Base-by-base conservation (phyloP, 2,888 invertebrate species). In the Aspidiotus destructor region DNA sequence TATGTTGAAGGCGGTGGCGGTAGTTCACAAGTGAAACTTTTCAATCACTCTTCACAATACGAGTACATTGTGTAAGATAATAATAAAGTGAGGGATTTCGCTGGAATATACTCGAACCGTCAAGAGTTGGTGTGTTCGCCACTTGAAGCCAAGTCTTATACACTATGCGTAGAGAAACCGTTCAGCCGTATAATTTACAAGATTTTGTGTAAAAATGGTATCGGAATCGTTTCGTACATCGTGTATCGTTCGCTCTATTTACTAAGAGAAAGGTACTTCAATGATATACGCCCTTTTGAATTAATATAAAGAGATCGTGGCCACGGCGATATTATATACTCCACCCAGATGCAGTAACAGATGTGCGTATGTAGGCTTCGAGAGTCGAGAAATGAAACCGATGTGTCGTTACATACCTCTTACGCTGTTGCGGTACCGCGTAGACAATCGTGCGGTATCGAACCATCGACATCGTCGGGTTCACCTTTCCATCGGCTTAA, bases 261-360 rank as follows among this genome's bases (percentile, higher is more conserved):
- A 58, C 58, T 13, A 17, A 16, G 58, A 58, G 8, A 57, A 54
- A 41, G 64, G 57, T 57, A 65, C 65, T 65, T 42, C 58, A 65
- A 58, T 58, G n/a, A 17, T 52, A 41, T 41, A 57, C 65, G 65
- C 65, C 58, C 65, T 65, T 57, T 65, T 65, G 65, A 65, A 65
- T 65, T 65, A 41, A 58, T 44, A 65, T 65, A 65, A 65, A 65
- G 28, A 65, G 65, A 65, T 57, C 48, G 41, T 40, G 52, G 62
- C 48, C 62, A 48, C 11, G 52, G 48, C 62, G 28, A 62, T 62
- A 48, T 52, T 48, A 62, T 62, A 48, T 62, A 61, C 52, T 41
- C 40, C 48, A 48, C 48, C 48, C 48, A 48, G 48, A 48, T 48
- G 48, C 48, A n/a, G 48, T 48, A 63, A 63, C 62, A 62, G 62